phyloP scores from a whole-genome alignment of 1,140 invertebrate genomes.

The Atta cephalotes region DNA sequence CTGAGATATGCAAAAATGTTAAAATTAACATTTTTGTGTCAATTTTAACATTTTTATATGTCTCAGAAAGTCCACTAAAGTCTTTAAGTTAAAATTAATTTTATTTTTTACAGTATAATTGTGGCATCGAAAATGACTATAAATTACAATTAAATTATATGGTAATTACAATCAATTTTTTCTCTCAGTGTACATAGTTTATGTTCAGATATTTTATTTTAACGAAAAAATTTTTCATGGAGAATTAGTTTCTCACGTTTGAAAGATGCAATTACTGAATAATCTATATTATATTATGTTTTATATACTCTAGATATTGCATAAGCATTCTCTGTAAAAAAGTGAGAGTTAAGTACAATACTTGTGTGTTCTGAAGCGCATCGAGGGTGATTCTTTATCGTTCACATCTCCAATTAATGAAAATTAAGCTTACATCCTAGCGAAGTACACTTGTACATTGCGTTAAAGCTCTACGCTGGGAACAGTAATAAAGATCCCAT shows the following conservation, averaged over 20 bases:
- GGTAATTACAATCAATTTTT: too few relatives aligned
- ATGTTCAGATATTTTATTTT: background rate
- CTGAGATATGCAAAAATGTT: too few relatives aligned
- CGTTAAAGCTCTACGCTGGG: slow-evolving; percentile 10
- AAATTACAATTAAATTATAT: too few relatives aligned
- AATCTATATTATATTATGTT: background rate
- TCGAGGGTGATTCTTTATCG: slow-evolving; percentile 36
- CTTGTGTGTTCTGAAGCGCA: background rate
- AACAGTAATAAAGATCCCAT: slow-evolving; percentile 43
- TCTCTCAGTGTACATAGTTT: too few relatives aligned
- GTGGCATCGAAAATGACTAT: too few relatives aligned
- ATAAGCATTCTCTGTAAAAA: background rate
- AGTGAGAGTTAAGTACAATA: background rate
- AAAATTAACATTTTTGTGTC: too few relatives aligned
- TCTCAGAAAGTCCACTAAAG: too few relatives aligned
- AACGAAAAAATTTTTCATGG: background rate
- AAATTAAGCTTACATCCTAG: slow-evolving; percentile 32
- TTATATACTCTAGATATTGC: background rate
- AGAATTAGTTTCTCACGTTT: background rate
- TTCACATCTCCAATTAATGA: slow-evolving; percentile 43
- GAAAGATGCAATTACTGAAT: background rate
- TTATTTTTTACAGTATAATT: too few relatives aligned
- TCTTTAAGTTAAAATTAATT: too few relatives aligned
- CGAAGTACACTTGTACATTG: slow-evolving; percentile 23
- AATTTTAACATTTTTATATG: too few relatives aligned